Conservation (phyloP, 2,113 vertebrate genomes). For the Bubo scandiacus region DNA sequence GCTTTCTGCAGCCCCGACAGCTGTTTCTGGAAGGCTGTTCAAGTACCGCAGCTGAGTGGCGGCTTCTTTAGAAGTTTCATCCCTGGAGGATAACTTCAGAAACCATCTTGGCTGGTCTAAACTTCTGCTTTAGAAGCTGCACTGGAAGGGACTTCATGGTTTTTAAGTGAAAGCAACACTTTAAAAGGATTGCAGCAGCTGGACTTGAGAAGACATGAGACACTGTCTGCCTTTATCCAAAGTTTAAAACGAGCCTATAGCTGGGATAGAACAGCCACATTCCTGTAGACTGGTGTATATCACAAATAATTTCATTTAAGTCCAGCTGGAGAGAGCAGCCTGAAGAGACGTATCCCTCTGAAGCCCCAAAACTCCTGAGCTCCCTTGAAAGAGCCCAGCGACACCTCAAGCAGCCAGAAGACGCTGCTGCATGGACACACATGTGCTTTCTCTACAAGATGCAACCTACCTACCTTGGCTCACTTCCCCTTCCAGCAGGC, state of each 20-base stretch:
- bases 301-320: background rate
- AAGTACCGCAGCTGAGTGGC: background rate
- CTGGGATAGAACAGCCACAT: background rate
- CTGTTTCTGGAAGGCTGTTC: slow-evolving; percentile 39
- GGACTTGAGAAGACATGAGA: background rate
- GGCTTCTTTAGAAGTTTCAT: slow-evolving; percentile 5
- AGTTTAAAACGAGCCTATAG: background rate
- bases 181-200: background rate
- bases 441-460: fast-evolving
- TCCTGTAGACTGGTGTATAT: background rate
- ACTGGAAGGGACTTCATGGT: background rate
- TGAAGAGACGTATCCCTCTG: background rate
- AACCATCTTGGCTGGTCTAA: background rate
- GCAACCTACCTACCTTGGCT: background rate
- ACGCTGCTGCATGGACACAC: background rate
- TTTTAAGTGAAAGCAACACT: slow-evolving; percentile 20
- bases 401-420: background rate
- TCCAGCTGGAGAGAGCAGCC: background rate
- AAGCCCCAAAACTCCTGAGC: background rate
- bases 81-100: slow-evolving; percentile 6
- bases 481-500: background rate
- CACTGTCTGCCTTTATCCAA: background rate
- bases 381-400: background rate
- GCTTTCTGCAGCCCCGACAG: slow-evolving; percentile 11
- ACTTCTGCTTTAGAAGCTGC: slow-evolving; percentile 18